Evolutionary conservation across 2,113 vertebrate species (phyloP), one percentile per base, ranked within the genome.

Genomic region (Mormyrus iriodes): DNA sequence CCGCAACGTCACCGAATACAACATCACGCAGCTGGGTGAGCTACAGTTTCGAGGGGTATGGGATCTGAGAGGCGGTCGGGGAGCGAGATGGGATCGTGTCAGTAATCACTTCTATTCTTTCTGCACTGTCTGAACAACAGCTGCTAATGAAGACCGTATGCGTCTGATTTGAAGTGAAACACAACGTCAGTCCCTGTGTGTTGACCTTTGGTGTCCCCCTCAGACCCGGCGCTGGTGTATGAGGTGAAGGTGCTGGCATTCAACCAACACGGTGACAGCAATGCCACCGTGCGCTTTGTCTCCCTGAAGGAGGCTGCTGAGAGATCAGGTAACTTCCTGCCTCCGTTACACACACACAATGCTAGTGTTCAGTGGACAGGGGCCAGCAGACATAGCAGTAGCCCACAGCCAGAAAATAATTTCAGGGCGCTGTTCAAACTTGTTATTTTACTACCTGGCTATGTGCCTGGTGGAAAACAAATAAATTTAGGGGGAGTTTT

Each of bases 181-280:
- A 31, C 9, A 3, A 7, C 46, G 21, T 1, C 4, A n/a, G 61
- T 13, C 27, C 61, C 61, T 31, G 27, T 69, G n/a, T 24, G 61
- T 31, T 4, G 55, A 89, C 48, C 5, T 52, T 31, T 85, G 44
- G 4, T 48, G 61, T 48, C 3, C 24, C 48, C 17, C 48, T 9
- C 94, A 99, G 98, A 99, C 12, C 95, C 97, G 0, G 91, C 96
- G 0, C 92, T 96, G 24, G 96, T 98, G 61, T 99, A 99, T 0
- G 98, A 99, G 92, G 97, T 99, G 86, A 99, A 98, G 92, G 94
- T 99, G 69, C 96, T 99, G 0, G 98, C 98, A 2, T 98, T 96
- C 92, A 99, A 99, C 94, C 97, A 97, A 90, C 97, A 99, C 0
- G 98, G 98, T 8, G 97, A 99, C 0, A 97, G 98, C 79, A 99